Conservation (phyloP, 2,888 invertebrate genomes). For the Allygus modestus region DNA sequence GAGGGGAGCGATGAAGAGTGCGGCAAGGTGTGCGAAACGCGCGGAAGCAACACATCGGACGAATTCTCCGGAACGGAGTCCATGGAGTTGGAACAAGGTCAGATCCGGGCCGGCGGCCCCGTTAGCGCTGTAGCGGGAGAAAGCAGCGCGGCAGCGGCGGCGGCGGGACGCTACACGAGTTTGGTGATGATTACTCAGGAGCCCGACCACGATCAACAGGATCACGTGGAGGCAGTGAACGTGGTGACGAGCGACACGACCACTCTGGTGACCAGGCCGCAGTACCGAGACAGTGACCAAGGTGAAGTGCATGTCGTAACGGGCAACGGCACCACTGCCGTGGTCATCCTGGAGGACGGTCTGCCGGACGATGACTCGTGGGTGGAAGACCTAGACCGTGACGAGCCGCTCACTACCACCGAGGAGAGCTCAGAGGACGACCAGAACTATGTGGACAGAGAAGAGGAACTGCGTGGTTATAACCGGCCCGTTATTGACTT, state of each 20-base stretch:
- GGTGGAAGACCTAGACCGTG: constrained; percentile 88
- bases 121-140: constrained; percentile 66
- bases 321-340: constrained; percentile 83
- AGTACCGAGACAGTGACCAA: constrained; percentile 64
- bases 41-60: constrained; percentile 70
- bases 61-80: constrained; percentile 72
- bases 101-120: constrained; percentile 64
- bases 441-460: constrained; percentile 80
- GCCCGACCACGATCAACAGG: constrained; percentile 65
- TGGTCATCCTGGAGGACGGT: constrained; percentile 89
- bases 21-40: constrained; percentile 66
- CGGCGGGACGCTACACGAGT: constrained; percentile 84
- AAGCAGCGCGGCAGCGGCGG: constrained; percentile 67
- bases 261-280: constrained; percentile 77
- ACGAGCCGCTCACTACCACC: constrained; percentile 74
- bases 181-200: constrained; percentile 94
- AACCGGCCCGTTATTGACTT: constrained; percentile 88
- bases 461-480: constrained; percentile 90
- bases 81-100: constrained; percentile 70
- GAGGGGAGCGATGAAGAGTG: constrained; percentile 62
- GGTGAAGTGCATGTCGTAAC: constrained; percentile 77
- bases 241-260: constrained; percentile 88
- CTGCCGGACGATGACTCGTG: constrained; percentile 94
- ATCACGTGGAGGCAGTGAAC: constrained; percentile 76
- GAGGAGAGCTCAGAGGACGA: constrained; percentile 77